Conservation (phyloP, 2,888 invertebrate species). For the Petrolisthes cinctipes region DNA sequence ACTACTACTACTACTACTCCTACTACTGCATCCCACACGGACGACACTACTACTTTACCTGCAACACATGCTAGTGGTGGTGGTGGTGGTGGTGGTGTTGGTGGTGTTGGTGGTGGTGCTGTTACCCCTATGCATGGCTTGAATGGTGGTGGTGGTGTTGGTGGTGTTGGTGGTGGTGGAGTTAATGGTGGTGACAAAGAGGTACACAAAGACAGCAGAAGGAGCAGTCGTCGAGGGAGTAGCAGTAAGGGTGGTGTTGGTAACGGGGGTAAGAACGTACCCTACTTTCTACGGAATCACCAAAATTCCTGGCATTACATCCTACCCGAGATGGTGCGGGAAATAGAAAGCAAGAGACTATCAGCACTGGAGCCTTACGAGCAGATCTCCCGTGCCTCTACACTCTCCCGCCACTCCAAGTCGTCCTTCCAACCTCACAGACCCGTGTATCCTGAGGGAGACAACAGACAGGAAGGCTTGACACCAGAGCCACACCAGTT, state of each 20-base stretch:
- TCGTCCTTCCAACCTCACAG: slow-evolving; percentile 50
- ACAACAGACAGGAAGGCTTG: background rate
- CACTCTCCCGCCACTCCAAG: slow-evolving; percentile 37
- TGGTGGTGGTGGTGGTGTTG: slow-evolving; percentile 19
- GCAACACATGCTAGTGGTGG: slow-evolving; percentile 12
- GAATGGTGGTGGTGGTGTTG: background rate
- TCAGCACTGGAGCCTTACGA: slow-evolving; percentile 3
- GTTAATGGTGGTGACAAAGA: background rate
- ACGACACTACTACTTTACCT: slow-evolving; percentile 22
- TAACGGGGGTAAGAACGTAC: slow-evolving; percentile 39
- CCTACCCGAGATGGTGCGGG: slow-evolving; percentile 42
- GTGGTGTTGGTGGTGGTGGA: background rate
- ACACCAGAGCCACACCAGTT: slow-evolving; percentile 8
- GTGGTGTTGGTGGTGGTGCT: background rate
- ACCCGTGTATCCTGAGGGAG: background rate
- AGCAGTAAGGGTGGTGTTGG: background rate
- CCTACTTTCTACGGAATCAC: slow-evolving; percentile 61
- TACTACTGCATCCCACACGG: slow-evolving; percentile 4
- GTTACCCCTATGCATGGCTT: background rate
- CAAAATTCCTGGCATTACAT: slow-evolving; percentile 57
- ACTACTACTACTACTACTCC: background rate
- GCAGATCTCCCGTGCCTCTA: slow-evolving; percentile 38
- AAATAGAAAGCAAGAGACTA: background rate
- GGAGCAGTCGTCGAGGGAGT: background rate
- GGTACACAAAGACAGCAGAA: background rate